Evolutionary conservation across 2,888 invertebrate genomes (phyloP), one percentile per base, ranked within the genome.

Genomic region (Cordilura impudica): DNA sequence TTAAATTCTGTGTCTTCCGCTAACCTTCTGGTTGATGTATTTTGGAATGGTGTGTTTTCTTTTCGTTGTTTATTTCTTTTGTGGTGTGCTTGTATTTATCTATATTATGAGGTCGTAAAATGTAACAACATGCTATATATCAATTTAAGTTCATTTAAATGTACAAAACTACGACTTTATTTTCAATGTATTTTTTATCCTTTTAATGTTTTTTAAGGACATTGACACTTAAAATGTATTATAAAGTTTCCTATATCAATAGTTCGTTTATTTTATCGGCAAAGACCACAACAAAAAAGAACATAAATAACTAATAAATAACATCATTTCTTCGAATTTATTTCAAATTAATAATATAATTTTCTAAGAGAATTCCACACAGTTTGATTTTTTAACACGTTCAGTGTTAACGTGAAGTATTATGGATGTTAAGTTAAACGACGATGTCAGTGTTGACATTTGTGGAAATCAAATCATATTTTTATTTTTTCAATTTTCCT

Each of bases 71-170:
- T 43, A n/a, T 43, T 14, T 4, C n/a, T 43, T 43, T 43, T 43
- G 43, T 14, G 43, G 2, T 5, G 16, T n/a, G 43, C 5, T 8
- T n/a, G 7, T 2, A 43, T 6, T 49, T 16, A 2, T 12, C 6
- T 4, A 51, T 51, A 19, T 70, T 19, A 53, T 51, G 18, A n/a
- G 39, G 70, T 43, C 49, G 60, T 51, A 60, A 70, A 60, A 43
- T 60, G 18, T 51, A 51, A 7, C 0, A 18, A 69, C 35, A 58
- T 58, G 14, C 14, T 31, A 58, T 35, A 58, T 39, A 51, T 51
- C 69, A 58, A 39, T 70, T 70, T 31, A 51, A 65, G 63, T 65
- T 65, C 19, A 51, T 65, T 51, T 65, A 31, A 35, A 65, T 7
- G 6, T 23, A 51, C 19, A 35, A 35, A 49, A 35, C 12, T 35